A percentile compares a stretch with the other conserved stretches of the same genome.
phyloP scores from a whole-genome alignment of 1,140 invertebrate genomes.

The Zaprionus tsacasi region DNA sequence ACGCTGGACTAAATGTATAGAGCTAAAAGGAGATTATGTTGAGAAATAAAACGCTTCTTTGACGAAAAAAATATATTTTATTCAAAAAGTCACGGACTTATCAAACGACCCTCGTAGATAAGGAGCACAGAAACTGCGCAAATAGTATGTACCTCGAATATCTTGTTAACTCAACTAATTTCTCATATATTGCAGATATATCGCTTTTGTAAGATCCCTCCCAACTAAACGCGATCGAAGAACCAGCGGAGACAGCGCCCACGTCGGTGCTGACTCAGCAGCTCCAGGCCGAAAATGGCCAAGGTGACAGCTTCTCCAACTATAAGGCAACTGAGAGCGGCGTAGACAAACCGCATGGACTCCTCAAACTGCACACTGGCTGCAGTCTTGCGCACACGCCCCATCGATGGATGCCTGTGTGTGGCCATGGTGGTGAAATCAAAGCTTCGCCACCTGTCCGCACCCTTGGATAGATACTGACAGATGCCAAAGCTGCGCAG shows the following conservation, averaged over 20 bases:
- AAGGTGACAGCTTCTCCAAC: slow-evolving; percentile 15
- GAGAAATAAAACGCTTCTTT: too few species aligned
- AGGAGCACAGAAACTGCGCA: not conserved
- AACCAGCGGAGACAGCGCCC: slow-evolving; percentile 3
- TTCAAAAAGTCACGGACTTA: too few species aligned
- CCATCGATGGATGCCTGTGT: not conserved
- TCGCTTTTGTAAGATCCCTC: not conserved
- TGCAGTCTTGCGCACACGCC: not conserved
- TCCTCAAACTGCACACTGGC: slow-evolving; percentile 11
- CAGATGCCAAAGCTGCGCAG: slow-evolving; percentile 61
- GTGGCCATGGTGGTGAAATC: slow-evolving; percentile 9
- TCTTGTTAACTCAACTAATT: not conserved
- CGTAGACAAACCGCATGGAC: slow-evolving; percentile 55
- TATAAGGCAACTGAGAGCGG: slow-evolving; percentile 50
- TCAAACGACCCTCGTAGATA: too few species aligned
- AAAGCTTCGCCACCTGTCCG: slow-evolving; percentile 11
- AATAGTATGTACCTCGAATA: not conserved
- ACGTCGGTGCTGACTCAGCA: slow-evolving; percentile 14
- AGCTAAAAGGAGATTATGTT: too few species aligned
- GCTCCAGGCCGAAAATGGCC: slow-evolving; percentile 42
- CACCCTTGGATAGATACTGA: slow-evolving; percentile 22
- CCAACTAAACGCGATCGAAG: not conserved
- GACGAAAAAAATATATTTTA: too few species aligned
- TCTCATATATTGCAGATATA: not conserved
- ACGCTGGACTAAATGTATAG: too few species aligned